Percentiles rank a stretch among this genome's conserved stretches.
Conservation (phyloP, 1,140 invertebrate species). For the Apis florea region DNA sequence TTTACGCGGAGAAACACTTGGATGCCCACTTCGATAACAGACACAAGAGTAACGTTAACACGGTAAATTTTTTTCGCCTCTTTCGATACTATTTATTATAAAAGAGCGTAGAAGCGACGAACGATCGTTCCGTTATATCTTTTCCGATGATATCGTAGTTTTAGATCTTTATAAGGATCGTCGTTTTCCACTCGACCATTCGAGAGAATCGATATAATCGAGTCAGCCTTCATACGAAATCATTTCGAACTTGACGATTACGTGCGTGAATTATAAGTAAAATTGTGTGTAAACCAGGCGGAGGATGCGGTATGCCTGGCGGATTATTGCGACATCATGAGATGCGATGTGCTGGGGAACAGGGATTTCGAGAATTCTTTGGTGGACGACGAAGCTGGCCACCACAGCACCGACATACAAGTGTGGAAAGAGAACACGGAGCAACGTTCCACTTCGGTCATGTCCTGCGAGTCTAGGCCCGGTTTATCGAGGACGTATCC, state of each 20-base stretch:
- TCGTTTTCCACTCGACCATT: no score
- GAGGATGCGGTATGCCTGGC: constrained; percentile 95
- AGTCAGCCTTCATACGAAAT: no score
- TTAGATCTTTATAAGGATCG: no score
- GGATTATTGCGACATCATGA: constrained; percentile 97
- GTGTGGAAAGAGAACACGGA: constrained; percentile 86
- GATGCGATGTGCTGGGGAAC: constrained; percentile 92
- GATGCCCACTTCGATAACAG: constrained; percentile 95
- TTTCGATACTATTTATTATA: no score
- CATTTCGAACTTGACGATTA: no score
- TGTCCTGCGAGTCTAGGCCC: constrained; percentile 75
- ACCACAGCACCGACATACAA: constrained; percentile 87
- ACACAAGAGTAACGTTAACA: constrained; percentile 92
- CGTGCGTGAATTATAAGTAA: constrained; percentile 15
- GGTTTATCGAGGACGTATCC: constrained; percentile 67
- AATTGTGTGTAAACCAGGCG: constrained; percentile 82
- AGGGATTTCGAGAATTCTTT: constrained; percentile 84
- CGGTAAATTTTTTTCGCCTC: constrained; percentile 80
- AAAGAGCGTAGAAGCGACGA: no score
- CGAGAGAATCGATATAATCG: no score
- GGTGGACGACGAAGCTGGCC: constrained; percentile 78
- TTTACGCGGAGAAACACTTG: constrained; percentile 93
- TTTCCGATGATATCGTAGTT: no score
- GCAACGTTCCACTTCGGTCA: constrained; percentile 84
- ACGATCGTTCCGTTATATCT: no score